Evolutionary conservation across 2,888 invertebrate genomes (phyloP).

Genomic region (Acanthosepion pharaonis): DNA sequence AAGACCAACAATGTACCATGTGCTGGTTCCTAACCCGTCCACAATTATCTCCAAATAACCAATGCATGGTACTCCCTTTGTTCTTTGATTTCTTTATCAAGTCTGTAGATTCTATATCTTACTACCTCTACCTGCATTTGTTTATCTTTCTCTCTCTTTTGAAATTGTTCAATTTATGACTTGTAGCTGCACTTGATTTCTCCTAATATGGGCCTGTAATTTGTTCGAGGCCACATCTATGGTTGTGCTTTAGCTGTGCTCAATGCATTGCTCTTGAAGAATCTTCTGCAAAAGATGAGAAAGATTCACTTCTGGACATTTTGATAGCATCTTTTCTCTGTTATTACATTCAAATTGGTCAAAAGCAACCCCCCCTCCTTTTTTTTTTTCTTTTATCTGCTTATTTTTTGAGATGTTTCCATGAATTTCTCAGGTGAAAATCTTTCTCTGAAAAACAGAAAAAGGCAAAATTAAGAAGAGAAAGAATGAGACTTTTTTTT

Average conservation of each 20-base stretch:
- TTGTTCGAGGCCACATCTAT: neutral
- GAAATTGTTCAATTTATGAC: neutral
- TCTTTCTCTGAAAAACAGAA: neutral
- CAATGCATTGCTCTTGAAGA: neutral
- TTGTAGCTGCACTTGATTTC: slow-evolving; percentile 33
- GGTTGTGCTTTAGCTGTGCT: no score
- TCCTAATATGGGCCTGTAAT: neutral
- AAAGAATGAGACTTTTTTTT: neutral
- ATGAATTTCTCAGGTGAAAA: slow-evolving; percentile 33
- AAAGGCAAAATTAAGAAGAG: neutral
- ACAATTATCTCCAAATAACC: neutral
- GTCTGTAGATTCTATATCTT: neutral
- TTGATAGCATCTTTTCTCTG: neutral
- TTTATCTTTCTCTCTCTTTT: neutral
- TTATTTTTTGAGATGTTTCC: neutral
- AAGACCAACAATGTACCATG: neutral
- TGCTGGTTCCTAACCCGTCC: neutral
- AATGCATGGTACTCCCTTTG: neutral
- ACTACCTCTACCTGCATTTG: neutral
- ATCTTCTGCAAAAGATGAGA: neutral
- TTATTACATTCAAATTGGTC: neutral
- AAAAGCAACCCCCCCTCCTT: neutral
- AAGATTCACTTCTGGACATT: neutral
- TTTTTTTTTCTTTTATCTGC: neutral
- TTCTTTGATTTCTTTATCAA: neutral